Evolutionary conservation across 2,113 vertebrate species (phyloP).

Genomic region (Sus scrofa): T2T-Sscrofa CM000813.6:154471001-154471500

Average conservation of each 20-base stretch:
- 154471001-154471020: not conserved
- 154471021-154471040: too few species aligned
- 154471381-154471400: not conserved
- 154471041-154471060: too few species aligned
- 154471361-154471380: not conserved
- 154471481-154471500: not conserved
- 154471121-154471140: too few species aligned
- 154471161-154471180: not conserved
- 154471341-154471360: not conserved
- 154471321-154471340: not conserved
- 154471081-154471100: too few species aligned
- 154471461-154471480: not conserved
- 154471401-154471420: not conserved
- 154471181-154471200: not conserved
- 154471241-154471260: constrained; percentile 35
- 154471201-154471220: not conserved
- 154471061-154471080: too few species aligned
- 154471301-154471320: not conserved
- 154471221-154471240: not conserved
- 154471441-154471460: not conserved
- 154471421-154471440: not conserved
- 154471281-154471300: not conserved
- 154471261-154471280: not conserved
- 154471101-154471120: too few species aligned
- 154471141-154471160: too few species aligned